Evolutionary conservation across 2,888 invertebrate species (phyloP).

Genomic region (Scaptomyza cyrtandrae): DNA sequence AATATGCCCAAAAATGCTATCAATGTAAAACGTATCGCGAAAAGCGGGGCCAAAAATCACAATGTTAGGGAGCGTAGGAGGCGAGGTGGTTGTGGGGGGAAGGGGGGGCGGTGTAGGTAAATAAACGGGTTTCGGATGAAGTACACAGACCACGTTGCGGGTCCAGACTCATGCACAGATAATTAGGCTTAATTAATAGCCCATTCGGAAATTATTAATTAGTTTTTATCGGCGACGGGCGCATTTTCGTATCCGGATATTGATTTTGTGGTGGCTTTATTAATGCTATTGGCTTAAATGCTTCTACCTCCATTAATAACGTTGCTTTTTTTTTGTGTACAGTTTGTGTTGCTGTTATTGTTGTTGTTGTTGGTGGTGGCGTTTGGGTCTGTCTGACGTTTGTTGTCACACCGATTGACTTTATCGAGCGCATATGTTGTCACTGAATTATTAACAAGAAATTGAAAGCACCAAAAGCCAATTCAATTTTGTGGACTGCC

Average conservation of each 20-base stretch:
- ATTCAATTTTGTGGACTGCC: constrained; percentile 31
- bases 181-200: constrained; percentile 85
- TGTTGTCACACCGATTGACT: constrained; percentile 76
- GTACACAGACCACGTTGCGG: constrained; percentile 63
- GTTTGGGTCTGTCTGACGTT: constrained; percentile 57
- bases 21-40: constrained; percentile 30
- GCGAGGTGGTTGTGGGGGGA: no score
- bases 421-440: constrained; percentile 74
- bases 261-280: constrained; percentile 85
- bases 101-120: no score
- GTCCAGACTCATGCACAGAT: constrained; percentile 81
- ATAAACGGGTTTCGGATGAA: constrained; percentile 40
- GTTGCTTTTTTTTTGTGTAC: constrained; percentile 81
- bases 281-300: constrained; percentile 85
- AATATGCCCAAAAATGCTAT: constrained; percentile 26
- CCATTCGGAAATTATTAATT: constrained; percentile 85
- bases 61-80: constrained; percentile 21
- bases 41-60: constrained; percentile 20
- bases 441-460: constrained; percentile 74
- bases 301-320: constrained; percentile 83
- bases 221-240: constrained; percentile 85
- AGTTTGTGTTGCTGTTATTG: constrained; percentile 55
- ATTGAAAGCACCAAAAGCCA: constrained; percentile 50
- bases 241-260: constrained; percentile 85
- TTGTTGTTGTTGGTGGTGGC: constrained; percentile 20